Percentiles rank a stretch among this genome's conserved stretches.
phyloP scores from a whole-genome alignment of 2,797 vertebrate species.

The Cryptoprocta ferox region DNA sequence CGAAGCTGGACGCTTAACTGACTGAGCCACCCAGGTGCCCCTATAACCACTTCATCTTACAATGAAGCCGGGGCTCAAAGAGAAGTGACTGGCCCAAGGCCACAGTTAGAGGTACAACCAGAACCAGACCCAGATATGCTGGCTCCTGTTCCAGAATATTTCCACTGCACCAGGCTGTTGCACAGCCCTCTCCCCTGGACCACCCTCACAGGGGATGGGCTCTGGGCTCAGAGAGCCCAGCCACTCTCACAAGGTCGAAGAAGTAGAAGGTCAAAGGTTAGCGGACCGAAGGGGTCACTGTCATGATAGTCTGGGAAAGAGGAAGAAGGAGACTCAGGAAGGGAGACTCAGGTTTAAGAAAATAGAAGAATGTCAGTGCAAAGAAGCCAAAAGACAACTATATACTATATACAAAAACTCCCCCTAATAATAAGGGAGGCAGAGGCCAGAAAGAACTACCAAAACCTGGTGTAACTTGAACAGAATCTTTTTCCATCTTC shows the following conservation, averaged over 20 bases:
- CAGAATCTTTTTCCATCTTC: not conserved
- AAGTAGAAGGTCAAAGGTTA: conserved; percentile 26
- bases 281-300: conserved; percentile 2
- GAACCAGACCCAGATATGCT: not conserved
- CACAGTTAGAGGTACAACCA: not conserved
- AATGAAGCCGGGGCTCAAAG: not conserved
- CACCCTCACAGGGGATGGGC: conserved; percentile 5
- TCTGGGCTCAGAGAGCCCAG: not conserved
- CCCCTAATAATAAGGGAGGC: not conserved
- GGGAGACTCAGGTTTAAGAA: conserved; percentile 38
- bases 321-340: not conserved
- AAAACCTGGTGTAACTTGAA: not conserved
- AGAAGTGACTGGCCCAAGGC: conserved; percentile 69
- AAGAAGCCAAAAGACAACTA: conserved; percentile 34
- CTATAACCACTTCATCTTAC: not conserved
- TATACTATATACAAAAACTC: not conserved
- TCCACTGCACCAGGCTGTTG: not conserved
- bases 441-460: not conserved
- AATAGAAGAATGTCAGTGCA: not conserved
- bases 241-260: conserved; percentile 18
- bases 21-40: too few relatives aligned
- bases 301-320: not conserved
- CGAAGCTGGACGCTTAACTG: too few relatives aligned
- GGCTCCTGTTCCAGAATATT: not conserved
- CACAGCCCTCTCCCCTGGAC: not conserved